Evolutionary conservation across 2,797 vertebrate species (phyloP).

Genomic region (Poeciliopsis infans): DNA sequence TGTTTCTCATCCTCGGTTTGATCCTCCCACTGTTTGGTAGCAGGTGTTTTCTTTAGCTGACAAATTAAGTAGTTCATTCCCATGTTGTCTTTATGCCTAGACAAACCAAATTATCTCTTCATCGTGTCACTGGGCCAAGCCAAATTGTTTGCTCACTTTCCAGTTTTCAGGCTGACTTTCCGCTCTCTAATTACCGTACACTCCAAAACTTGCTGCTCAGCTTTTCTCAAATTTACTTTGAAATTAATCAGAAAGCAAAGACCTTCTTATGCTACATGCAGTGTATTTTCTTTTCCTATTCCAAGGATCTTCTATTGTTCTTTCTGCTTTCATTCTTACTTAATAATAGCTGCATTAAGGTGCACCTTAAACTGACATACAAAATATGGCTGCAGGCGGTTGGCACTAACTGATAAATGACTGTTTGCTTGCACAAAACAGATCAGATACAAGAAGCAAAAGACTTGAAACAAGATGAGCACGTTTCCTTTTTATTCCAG

Average conservation of each 20-base stretch:
- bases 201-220: background rate
- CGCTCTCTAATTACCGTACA: background rate
- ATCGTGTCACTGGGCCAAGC: background rate
- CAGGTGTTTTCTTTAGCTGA: constrained; percentile 2
- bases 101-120: background rate
- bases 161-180: background rate
- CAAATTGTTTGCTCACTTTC: background rate
- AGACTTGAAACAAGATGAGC: background rate
- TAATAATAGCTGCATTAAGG: constrained; percentile 20
- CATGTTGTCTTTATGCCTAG: background rate
- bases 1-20: background rate
- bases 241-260: background rate
- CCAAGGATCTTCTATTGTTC: background rate
- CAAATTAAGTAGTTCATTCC: constrained; percentile 2
- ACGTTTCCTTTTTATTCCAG: background rate
- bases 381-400: constrained; percentile 5
- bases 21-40: background rate
- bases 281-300: background rate
- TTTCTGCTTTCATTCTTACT: background rate
- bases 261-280: background rate
- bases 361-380: background rate
- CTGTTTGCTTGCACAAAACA: constrained; percentile 3
- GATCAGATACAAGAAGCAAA: constrained; percentile 18
- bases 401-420: constrained; percentile 9
- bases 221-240: background rate